Evolutionary conservation across 2,797 vertebrate species (phyloP), one percentile per base, ranked within the genome.

Genomic region (Hipposideros larvatus): DNA sequence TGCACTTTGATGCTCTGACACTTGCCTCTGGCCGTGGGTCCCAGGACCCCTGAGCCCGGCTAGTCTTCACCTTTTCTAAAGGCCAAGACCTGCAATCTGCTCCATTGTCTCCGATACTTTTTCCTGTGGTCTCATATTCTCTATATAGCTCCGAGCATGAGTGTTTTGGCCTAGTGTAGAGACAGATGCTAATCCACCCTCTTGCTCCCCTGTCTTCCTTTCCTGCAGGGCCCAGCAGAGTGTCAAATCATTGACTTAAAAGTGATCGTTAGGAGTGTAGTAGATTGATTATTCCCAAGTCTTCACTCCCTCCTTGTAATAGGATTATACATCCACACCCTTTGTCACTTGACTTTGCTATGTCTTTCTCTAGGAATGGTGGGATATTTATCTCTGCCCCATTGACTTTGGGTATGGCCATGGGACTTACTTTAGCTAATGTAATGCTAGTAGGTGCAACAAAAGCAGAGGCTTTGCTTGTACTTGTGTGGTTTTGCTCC

Each of bases 81-180:
- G 65, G 24, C 41, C 2, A 46, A 13, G 5, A 13, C 0, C 0
- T 19, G 37, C 46, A 8, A n/a, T n/a, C 61, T 73, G n/a, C 43
- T 71, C 24, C 3, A 14, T 4, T 65, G 24, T 28, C 19, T 46
- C 34, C 13, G 8, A 53, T 28, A 28, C 1, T 4, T 55, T 61
- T 74, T 10, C 31, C 7, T 4, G 22, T 15, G n/a, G 11, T 11
- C 34, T 65, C 11, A 2, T n/a, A 5, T 22, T 78, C 61, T 66
- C 48, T 31, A 0, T 34, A 26, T 79, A 14, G 28, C 15, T 51
- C 46, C 2, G 34, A 83, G 51, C 48, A 15, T 3, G 22, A n/a
- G 19, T 26, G 13, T 46, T 75, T 21, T 31, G 31, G 55, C 22
- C 16, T 41, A 34, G 55, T 6, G 24, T 43, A 79, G n/a, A 82